A percentile compares a stretch with the other conserved stretches of the same genome.
These are phyloP conservation scores for Motacilla alba DNA, from an alignment of 2,113 vertebrate species.

Conservation along the genomic window DNA sequence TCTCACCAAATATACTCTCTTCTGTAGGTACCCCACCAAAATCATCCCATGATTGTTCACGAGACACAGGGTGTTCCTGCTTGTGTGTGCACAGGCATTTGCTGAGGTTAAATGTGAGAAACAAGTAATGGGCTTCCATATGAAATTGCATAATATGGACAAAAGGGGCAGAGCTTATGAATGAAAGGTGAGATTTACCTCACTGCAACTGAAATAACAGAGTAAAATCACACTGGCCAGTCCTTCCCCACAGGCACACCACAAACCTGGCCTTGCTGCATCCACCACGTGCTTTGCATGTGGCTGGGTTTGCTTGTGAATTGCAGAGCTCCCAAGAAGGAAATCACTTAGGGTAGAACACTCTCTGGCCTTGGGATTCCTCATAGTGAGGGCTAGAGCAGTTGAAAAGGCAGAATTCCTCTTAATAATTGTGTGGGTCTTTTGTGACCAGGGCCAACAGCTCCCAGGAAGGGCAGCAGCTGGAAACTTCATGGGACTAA, in stretches of 20 bases:
- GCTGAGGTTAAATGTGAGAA: not conserved
- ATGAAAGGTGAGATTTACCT: not conserved
- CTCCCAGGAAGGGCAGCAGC: not conserved
- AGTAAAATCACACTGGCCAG: not conserved
- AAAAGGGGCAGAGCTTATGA: not conserved
- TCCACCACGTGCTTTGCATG: rapidly evolving
- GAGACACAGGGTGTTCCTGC: rapidly evolving
- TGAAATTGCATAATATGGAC: not conserved
- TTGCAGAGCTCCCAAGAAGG: not conserved
- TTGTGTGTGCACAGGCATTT: not conserved
- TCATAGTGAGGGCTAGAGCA: not conserved
- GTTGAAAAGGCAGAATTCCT: not conserved
- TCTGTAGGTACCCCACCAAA: too few species aligned
- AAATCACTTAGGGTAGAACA: not conserved
- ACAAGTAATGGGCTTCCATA: not conserved
- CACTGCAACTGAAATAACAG: not conserved
- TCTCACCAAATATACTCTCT: too few species aligned
- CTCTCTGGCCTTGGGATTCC: not conserved
- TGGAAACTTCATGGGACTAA: not conserved
- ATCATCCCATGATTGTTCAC: too few species aligned
- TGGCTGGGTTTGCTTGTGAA: not conserved
- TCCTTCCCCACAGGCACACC: not conserved
- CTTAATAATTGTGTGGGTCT: not conserved
- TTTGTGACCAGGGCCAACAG: not conserved
- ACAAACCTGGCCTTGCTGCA: not conserved